phyloP scores from a whole-genome alignment of 92 coral and sea anemone species.

The Siderastrea siderea region DNA sequence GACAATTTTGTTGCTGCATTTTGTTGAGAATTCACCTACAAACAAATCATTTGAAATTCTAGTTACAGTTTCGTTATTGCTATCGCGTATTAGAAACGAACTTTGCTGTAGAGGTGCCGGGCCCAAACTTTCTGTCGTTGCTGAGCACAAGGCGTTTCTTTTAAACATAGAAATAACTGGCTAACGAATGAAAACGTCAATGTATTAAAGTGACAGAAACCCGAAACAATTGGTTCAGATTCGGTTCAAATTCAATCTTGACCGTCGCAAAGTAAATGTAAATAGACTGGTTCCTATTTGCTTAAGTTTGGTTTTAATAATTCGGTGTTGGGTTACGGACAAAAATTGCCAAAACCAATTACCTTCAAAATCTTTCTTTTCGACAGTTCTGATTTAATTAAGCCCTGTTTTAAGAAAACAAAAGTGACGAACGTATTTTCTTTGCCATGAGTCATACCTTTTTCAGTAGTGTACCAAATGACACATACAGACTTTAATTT shows the following conservation, averaged over 20 bases:
- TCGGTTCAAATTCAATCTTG: not conserved
- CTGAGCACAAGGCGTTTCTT: not conserved
- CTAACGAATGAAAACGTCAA: not conserved
- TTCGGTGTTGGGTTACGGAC: not conserved
- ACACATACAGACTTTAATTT: no score
- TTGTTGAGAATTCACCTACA: not conserved
- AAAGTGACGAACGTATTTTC: no score
- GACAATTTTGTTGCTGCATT: not conserved
- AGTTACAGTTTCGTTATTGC: not conserved
- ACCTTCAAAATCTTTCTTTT: not conserved
- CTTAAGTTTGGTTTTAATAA: conserved; percentile 11
- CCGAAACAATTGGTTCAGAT: not conserved
- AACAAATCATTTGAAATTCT: not conserved
- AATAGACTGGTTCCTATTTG: not conserved
- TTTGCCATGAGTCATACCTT: no score
- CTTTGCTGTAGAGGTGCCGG: not conserved
- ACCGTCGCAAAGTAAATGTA: not conserved
- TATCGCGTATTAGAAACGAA: no score
- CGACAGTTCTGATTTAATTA: conserved; percentile 6
- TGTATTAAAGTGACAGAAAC: not conserved
- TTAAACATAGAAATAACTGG: not conserved
- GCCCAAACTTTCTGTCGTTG: not conserved
- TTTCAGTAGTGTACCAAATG: no score
- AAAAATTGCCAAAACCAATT: not conserved
- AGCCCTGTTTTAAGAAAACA: not conserved